Conservation (phyloP, 2,797 vertebrate species). For the Linurgus olivaceus region DNA sequence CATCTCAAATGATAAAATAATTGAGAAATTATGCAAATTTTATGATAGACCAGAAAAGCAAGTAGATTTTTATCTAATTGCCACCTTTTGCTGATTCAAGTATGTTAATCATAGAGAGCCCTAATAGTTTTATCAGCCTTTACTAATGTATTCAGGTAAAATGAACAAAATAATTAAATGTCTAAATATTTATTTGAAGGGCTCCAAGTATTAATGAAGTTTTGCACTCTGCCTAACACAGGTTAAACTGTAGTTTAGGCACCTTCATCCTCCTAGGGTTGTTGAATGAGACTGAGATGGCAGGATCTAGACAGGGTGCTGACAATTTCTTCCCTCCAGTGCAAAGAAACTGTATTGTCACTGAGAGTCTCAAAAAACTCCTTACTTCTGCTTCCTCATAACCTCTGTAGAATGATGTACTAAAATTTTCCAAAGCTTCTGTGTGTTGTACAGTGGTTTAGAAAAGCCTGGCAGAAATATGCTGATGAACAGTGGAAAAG, state of each 20-base stretch:
- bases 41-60: constrained; percentile 69
- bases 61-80: constrained; percentile 74
- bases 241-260: constrained; percentile 42
- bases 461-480: neutral
- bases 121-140: constrained; percentile 72
- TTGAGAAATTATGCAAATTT: constrained; percentile 79
- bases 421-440: neutral
- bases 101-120: constrained; percentile 74
- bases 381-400: neutral
- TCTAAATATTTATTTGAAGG: constrained; percentile 80
- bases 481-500: neutral
- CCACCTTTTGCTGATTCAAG: constrained; percentile 76
- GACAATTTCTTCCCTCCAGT: neutral
- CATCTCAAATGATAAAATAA: constrained; percentile 76
- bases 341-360: neutral
- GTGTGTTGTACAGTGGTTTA: rapidly evolving
- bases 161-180: constrained; percentile 77
- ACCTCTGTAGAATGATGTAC: neutral
- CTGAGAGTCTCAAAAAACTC: neutral
- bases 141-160: constrained; percentile 75
- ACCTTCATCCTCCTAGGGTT: constrained; percentile 34
- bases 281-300: neutral
- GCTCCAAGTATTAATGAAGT: constrained; percentile 72
- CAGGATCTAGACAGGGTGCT: neutral
- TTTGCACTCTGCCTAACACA: constrained; percentile 59